Percentiles rank a stretch among this genome's conserved stretches.
Evolutionary conservation across 2,797 vertebrate genomes (phyloP).

Genomic region (Pangasius sanitwongsei): DNA sequence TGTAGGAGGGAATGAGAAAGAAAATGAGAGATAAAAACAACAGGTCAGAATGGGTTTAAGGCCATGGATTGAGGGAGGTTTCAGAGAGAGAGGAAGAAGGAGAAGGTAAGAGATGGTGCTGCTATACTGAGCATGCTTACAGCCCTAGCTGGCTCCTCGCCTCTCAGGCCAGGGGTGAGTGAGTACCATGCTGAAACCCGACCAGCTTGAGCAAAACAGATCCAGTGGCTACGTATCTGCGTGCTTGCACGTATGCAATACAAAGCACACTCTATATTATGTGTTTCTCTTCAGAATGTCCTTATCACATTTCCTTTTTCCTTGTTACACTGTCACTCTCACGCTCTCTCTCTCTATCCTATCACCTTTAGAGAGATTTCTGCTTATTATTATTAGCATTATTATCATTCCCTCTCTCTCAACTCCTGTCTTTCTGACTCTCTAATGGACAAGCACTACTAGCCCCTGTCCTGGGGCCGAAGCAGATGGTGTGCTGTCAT

Average conservation of each 20-base stretch:
- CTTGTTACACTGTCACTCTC: neutral
- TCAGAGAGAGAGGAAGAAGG: neutral
- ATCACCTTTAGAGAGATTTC: neutral
- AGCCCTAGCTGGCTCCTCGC: neutral
- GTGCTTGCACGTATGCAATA: neutral
- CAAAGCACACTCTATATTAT: constrained; percentile 1
- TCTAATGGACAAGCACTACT: constrained; percentile 56
- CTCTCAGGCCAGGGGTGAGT: constrained; percentile 23
- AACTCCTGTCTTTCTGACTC: neutral
- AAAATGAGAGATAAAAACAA: constrained; percentile 41
- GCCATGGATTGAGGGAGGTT: neutral
- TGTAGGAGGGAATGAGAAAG: constrained; percentile 15
- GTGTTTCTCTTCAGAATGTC: neutral
- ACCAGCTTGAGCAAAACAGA: constrained; percentile 36
- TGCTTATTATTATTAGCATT: neutral
- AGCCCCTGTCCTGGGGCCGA: constrained; percentile 50
- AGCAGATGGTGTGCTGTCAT: constrained; percentile 63
- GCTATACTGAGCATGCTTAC: constrained; percentile 29
- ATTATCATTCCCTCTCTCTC: neutral
- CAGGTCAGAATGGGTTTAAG: constrained; percentile 26
- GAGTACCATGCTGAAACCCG: constrained; percentile 33
- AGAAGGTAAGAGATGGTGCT: neutral
- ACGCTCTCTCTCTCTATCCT: neutral
- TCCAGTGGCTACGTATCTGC: neutral
- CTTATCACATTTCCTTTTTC: neutral